Evolutionary conservation across 2,113 vertebrate genomes (phyloP), one percentile per base, ranked within the genome.

Genomic region (Leptocoma aspasia): DNA sequence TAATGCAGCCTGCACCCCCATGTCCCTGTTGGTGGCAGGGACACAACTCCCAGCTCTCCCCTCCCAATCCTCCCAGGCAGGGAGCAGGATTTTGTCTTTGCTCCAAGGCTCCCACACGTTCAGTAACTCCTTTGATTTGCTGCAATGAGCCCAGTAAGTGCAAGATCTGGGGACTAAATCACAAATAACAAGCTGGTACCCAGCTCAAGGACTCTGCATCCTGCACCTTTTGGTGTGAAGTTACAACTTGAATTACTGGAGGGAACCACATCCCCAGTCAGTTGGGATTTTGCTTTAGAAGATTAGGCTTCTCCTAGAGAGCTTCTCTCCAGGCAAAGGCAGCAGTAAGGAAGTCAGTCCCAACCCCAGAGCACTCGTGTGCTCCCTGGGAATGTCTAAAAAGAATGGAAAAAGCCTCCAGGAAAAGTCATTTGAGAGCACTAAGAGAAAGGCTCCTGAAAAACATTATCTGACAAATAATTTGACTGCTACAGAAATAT

Each of bases 1-100:
- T 20, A 56, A 52, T 28, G 20, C 50, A 56, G 87, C 22, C 50
- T 53, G 39, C n/a, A 44, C 24, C 10, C 4, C 26, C 35, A 3
- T 2, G n/a, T 16, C 11, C 4, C 3, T 5, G 31, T 1, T 23
- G 27, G 56, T 41, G 6, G 0, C 69, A 66, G 52, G 37, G 14
- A 44, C 33, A 37, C 4, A 52, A 14, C 8, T 57, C 35, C 17
- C 66, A 77, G 42, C 81, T 80, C 63, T 37, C 15, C 21, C 15
- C 11, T 65, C 71, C 37, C 53, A 13, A 0, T 5, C 13, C n/a
- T 57, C 37, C 77, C 24, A 73, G 41, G 15, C 24, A 30, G 19
- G 76, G 17, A 63, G 33, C 7, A 88, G 30, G 44, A 63, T 41
- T 75, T 7, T 27, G 18, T 11, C 54, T 52, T 50, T 52, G 49